These are phyloP conservation scores for Xestoiulus laeticollis DNA, from an alignment of 2,888 invertebrate genomes.

Conservation along the genomic window DNA sequence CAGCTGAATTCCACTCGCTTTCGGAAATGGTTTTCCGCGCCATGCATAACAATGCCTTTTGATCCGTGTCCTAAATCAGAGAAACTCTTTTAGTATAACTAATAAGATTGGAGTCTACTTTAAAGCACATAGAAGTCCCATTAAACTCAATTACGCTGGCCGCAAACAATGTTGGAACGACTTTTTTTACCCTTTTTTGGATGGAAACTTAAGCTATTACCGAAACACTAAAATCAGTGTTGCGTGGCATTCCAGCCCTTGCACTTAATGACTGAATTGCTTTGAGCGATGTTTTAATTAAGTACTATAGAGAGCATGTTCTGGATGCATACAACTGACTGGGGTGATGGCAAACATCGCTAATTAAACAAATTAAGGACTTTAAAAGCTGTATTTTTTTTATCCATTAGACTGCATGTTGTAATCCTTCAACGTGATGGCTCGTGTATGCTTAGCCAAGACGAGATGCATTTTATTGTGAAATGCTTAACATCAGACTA, in stretches of 20 bases:
- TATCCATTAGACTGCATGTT: not conserved
- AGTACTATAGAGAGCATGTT: not conserved
- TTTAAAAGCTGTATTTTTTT: not conserved
- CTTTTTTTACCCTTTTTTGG: not conserved
- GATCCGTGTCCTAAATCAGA: conserved; percentile 41
- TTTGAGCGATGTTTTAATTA: conserved; percentile 40
- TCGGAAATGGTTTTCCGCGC: conserved; percentile 20
- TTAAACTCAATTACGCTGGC: conserved; percentile 30
- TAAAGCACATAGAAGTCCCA: not conserved
- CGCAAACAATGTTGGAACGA: not conserved
- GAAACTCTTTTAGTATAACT: conserved; percentile 13
- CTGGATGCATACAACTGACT: not conserved
- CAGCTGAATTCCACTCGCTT: not conserved
- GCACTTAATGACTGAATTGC: conserved; percentile 39
- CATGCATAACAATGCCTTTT: conserved; percentile 35
- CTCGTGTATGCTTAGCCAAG: not conserved
- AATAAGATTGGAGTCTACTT: conserved; percentile 35
- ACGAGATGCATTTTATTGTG: not conserved
- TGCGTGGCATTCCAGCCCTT: not conserved
- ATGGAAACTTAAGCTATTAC: not conserved
- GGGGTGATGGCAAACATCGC: not conserved
- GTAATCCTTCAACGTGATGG: not conserved
- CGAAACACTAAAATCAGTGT: not conserved
- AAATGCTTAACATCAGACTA: conserved; percentile 13
- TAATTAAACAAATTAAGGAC: conserved; percentile 43